Evolutionary conservation across 2,888 invertebrate species (phyloP), one percentile per base, ranked within the genome.

Genomic region (Cabera pusaria): DNA sequence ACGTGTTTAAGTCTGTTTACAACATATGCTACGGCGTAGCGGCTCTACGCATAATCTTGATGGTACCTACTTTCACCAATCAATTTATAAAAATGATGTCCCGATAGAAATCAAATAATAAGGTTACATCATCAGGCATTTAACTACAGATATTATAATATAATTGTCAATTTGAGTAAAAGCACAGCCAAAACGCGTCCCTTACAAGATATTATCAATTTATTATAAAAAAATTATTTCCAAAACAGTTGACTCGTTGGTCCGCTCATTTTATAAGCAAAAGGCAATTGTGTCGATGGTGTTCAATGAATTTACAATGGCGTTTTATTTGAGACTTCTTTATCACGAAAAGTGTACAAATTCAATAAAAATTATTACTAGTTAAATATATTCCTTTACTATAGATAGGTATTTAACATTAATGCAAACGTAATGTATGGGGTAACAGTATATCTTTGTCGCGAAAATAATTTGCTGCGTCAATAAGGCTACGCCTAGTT

Each of bases 161-260:
- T 4, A 14, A 44, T 59, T 58, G 38, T 52, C 56, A 61, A 67
- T 67, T 73, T 69, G 65, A 63, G 63, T 73, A 59, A 64, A 83
- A 83, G 84, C 85, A 86, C 86, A 86, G 85, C 83, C 84, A 72
- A 80, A 75, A 78, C 67, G 68, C 69, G 60, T 74, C 70, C 59
- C 70, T 74, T 80, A 79, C 52, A 64, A 39, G 64, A 65, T 62
- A 61, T 66, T 64, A 56, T 59, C 72, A 68, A 69, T 56, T 66
- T 72, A 56, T 66, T 72, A 77, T 71, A 80, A 80, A 76, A 72
- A 72, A 77, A 78, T 65, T 14, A 14, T 59, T 69, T 72, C 64
- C 65, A 76, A 78, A 81, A 84, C 72, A 76, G 74, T 80, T 80
- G 84, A 83, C 81, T 72, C 82, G 29, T 86, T 88, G 87, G 87